Conservation (phyloP, 35 echinoderm and acorn worm genomes). For the Apostichopus japonicus region DNA sequence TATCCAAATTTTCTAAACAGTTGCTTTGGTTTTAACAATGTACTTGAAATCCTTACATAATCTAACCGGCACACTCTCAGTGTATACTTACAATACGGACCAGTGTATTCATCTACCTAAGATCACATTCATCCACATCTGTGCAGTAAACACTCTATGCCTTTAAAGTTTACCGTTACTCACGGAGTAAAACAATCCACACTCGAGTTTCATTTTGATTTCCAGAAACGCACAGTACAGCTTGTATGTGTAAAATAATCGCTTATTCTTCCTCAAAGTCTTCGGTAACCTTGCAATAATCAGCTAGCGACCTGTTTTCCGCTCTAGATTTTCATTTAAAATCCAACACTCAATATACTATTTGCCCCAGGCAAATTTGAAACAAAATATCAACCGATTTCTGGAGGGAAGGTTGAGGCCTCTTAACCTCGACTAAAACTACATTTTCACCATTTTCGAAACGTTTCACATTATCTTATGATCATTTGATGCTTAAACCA, state of each 20-base stretch:
- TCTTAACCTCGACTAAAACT: conserved; percentile 24
- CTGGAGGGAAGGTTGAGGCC: conserved; percentile 33
- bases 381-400: conserved; percentile 52
- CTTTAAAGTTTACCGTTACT: too few relatives aligned
- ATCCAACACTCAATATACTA: conserved; percentile 6
- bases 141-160: too few relatives aligned
- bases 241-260: background rate
- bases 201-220: too few relatives aligned
- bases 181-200: too few relatives aligned
- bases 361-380: conserved; percentile 26
- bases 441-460: background rate
- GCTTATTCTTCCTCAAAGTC: background rate
- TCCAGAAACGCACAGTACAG: too few relatives aligned
- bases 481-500: conserved; percentile 23
- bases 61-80: too few relatives aligned
- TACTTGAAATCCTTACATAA: too few relatives aligned
- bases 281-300: conserved; percentile 20
- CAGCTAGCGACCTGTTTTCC: conserved; percentile 38
- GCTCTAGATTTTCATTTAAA: conserved; percentile 37
- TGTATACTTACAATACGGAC: too few relatives aligned
- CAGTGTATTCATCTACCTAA: too few relatives aligned
- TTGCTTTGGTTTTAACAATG: too few relatives aligned
- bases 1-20: too few relatives aligned
- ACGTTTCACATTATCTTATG: background rate
- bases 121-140: too few relatives aligned